Evolutionary conservation across 2,113 vertebrate species (phyloP), one percentile per base, ranked within the genome.

Genomic region (Bubo scandiacus): DNA sequence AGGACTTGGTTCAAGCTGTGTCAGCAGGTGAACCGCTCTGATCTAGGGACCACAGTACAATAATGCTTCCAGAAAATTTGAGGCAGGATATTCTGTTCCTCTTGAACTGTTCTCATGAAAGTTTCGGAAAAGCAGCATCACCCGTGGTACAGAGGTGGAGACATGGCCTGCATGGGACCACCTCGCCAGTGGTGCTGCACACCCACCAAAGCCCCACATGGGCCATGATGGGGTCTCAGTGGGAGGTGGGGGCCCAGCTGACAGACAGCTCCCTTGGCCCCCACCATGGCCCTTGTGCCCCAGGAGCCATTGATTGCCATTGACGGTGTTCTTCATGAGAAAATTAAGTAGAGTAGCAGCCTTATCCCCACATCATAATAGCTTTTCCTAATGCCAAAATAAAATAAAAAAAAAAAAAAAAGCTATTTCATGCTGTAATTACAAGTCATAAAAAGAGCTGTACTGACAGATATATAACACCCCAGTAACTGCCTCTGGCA

Each of bases 221-320:
- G 38, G 73, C 38, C 2, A 1, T 11, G 49, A 14, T 10, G 1
- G 0, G 15, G 25, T 14, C 43, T 36, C 3, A 0, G 47, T 18
- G 49, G 51, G 26, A 51, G 66, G 3, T 2, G 6, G 17, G 34
- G 30, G 9, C 23, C 10, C 40, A 8, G 68, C 15, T 49, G 75
- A 30, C 29, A 54, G 25, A 23, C 2, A 9, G 18, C 13, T 65
- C 6, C 26, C 51, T 23, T 34, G 15, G 5, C 12, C 13, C 16
- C 13, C 14, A 6, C 11, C 63, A 6, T 3, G 19, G 30, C 25
- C 52, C 47, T 59, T 10, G 0, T 59, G 54, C 34, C 36, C 19
- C 29, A 7, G 52, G 27, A 80, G 81, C 25, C 57, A 54, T 40
- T 20, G 0, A 14, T 2, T 15, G 58, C 40, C 61, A 47, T 51